Percentiles rank a stretch among this genome's conserved stretches.
Conservation (phyloP, 2,888 invertebrate species). For the Chrysolina haemoptera region DNA sequence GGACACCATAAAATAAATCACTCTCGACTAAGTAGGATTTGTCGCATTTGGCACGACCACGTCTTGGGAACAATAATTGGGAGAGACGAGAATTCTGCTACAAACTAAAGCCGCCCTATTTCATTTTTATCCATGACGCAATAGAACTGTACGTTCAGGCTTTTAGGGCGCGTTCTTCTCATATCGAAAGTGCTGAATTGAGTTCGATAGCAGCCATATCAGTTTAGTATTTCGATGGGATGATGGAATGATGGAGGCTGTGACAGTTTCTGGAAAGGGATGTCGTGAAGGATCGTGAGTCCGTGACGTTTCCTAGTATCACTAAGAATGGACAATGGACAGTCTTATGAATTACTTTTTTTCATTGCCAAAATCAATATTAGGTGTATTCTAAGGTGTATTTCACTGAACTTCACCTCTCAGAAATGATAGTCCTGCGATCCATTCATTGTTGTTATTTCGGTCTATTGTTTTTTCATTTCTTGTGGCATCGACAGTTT, state of each 20-base stretch:
- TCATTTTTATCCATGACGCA: slow-evolving; percentile 2
- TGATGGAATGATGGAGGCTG: background rate
- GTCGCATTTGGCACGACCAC: background rate
- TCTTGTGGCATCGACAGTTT: no score
- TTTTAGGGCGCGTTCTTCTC: background rate
- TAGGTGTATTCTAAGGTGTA: no score
- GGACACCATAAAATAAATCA: slow-evolving; percentile 9
- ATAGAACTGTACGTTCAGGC: background rate
- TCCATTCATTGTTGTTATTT: no score
- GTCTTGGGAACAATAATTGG: slow-evolving; percentile 9
- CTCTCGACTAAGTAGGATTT: background rate
- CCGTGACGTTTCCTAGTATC: no score
- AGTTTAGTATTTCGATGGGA: background rate
- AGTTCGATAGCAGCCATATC: background rate
- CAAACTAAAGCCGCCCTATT: background rate
- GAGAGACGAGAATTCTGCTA: background rate
- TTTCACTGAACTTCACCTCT: no score
- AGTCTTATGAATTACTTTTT: no score
- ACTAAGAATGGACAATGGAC: no score
- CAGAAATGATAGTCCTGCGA: no score
- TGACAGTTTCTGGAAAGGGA: background rate
- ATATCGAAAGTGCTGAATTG: background rate
- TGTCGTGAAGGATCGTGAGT: no score
- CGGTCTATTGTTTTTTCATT: no score
- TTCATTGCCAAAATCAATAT: no score